A percentile compares a stretch with the other conserved stretches of the same genome.
Evolutionary conservation across 2,888 invertebrate species (phyloP).

Genomic region (Blomia tropicalis): DNA sequence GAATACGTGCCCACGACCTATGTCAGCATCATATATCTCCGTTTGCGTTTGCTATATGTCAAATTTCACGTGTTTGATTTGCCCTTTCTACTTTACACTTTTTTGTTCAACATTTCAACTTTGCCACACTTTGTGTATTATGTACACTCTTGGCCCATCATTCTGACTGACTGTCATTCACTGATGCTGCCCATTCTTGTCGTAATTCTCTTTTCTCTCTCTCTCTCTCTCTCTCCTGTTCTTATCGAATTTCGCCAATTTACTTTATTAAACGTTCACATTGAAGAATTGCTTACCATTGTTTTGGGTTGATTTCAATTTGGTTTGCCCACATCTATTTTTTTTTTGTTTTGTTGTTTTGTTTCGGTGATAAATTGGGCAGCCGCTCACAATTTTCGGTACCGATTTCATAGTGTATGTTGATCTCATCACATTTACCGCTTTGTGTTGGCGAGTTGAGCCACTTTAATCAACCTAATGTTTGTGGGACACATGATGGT

Average conservation of each 20-base stretch:
- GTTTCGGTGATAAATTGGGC: background rate
- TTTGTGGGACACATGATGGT: too few relatives aligned
- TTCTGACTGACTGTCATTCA: background rate
- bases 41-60: background rate
- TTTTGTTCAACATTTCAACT: too few relatives aligned
- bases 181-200: too few relatives aligned
- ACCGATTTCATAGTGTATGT: too few relatives aligned
- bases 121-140: too few relatives aligned
- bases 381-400: too few relatives aligned
- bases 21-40: background rate
- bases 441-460: background rate
- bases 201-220: too few relatives aligned
- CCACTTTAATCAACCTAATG: constrained; percentile 11
- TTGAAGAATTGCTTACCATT: background rate
- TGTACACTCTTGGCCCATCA: too few relatives aligned
- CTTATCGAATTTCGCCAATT: constrained; percentile 5
- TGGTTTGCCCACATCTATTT: background rate
- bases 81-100: background rate
- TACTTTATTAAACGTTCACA: constrained; percentile 9
- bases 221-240: background rate
- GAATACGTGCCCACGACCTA: background rate
- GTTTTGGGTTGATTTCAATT: background rate
- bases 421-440: background rate
- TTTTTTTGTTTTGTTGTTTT: background rate
- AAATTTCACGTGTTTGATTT: constrained; percentile 4